Evolutionary conservation across 92 coral and sea anemone species (phyloP).

Genomic region (Porites cylindrica): DNA sequence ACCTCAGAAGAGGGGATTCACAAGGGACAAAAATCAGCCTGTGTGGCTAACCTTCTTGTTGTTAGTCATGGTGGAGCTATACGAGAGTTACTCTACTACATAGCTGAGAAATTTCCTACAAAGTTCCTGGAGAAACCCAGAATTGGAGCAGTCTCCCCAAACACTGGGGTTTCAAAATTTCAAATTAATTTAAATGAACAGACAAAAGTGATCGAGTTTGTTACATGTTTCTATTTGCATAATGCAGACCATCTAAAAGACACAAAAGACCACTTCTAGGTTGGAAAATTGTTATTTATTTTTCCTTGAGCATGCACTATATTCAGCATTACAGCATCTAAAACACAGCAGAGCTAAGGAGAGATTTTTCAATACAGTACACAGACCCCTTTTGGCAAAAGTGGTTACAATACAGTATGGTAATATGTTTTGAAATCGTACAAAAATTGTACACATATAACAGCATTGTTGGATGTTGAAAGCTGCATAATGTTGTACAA

Average conservation of each 20-base stretch:
- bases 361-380: too few species aligned
- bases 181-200: slow-evolving; percentile 57
- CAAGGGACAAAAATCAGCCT: background rate
- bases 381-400: too few species aligned
- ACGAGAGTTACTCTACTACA: slow-evolving; percentile 74
- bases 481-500: too few species aligned
- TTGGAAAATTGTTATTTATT: too few species aligned
- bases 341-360: too few species aligned
- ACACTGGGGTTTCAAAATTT: slow-evolving; percentile 88
- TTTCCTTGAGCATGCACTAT: too few species aligned
- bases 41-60: slow-evolving; percentile 66
- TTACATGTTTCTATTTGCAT: slow-evolving; percentile 69
- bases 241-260: slow-evolving; percentile 73
- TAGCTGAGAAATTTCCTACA: slow-evolving; percentile 53
- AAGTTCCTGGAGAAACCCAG: slow-evolving; percentile 32
- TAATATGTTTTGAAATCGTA: too few species aligned
- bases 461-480: too few species aligned
- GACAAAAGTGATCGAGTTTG: slow-evolving; percentile 61
- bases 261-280: background rate
- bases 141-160: slow-evolving; percentile 54
- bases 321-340: too few species aligned
- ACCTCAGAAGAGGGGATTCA: background rate
- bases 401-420: too few species aligned
- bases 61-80: slow-evolving; percentile 91
- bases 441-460: too few species aligned